Evolutionary conservation across 1,140 invertebrate species (phyloP), one percentile per base, ranked within the genome.

Genomic region (Oryzaephilus surinamensis): DNA sequence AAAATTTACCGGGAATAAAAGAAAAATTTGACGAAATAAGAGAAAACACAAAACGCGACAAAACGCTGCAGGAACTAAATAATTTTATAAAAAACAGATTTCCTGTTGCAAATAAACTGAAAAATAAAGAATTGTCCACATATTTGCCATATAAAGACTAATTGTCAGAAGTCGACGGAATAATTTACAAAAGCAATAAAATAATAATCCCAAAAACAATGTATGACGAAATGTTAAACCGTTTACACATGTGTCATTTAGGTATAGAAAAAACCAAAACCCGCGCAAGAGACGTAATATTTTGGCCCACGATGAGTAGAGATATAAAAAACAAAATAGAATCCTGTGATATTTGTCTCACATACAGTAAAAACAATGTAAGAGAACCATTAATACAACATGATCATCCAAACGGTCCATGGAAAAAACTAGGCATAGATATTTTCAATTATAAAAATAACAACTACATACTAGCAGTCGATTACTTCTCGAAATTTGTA

Each of bases 221-320:
- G 30, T 39, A 60, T 39, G 38, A 45, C 32, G 44, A 64, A 34
- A 61, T 67, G 24, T 49, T 66, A 19, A 35, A 53, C 10, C 36
- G 42, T 20, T 38, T 69, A 29, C 66, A 69, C 49, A 45, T 54
- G 30, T 43, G 54, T 14, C 67, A 72, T 49, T 12, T 65, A 19
- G 66, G 67, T 1, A 54, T 59, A 34, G 57, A 62, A 29, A 61
- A 57, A 46, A 55, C 43, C 15, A 61, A 61, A 45, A 38, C 42
- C 14, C 47, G 45, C 8, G 59, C 62, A 7, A 52, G 55, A 20
- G 45, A 61, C 4, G 40, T 58, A 18, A 43, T 64, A 11, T 65
- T 48, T 37, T 66, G 62, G 61, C 53, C 52, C 4, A 37, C 51
- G 1, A 59, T 67, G 48, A 45, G 48, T 16, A 41, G 40, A 7